Percentiles rank a stretch among this genome's conserved stretches.
These are phyloP conservation scores for Buathra laborator DNA, from an alignment of 2,888 invertebrate species.

Conservation along the genomic window DNA sequence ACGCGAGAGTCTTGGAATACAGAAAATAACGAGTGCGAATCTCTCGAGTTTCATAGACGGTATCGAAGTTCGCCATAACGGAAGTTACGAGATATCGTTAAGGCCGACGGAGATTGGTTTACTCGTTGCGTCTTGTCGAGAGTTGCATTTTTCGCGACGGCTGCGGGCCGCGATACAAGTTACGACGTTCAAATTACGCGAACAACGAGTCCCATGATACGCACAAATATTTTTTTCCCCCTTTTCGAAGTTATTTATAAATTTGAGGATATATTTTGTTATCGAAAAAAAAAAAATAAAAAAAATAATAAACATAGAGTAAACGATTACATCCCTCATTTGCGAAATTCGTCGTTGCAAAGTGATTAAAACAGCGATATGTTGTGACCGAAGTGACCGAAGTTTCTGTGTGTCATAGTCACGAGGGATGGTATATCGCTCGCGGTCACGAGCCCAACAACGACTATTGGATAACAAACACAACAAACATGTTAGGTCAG, in stretches of 20 bases:
- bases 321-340: background rate
- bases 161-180: background rate
- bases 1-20: background rate
- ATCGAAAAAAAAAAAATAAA: background rate
- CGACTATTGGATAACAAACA: background rate
- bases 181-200: background rate
- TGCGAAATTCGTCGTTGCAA: background rate
- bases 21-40: slow-evolving; percentile 9
- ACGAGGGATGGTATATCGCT: slow-evolving; percentile 17
- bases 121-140: slow-evolving; percentile 4
- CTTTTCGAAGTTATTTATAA: background rate
- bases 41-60: slow-evolving; percentile 54
- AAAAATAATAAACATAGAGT: background rate
- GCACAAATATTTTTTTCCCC: background rate
- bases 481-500: slow-evolving; percentile 39
- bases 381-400: too few species aligned
- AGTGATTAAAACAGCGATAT: background rate
- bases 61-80: slow-evolving; percentile 52
- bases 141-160: background rate
- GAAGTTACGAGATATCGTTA: slow-evolving; percentile 60
- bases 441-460: slow-evolving; percentile 24
- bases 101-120: slow-evolving; percentile 46
- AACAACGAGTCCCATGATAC: background rate
- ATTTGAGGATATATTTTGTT: background rate
- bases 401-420: too few species aligned